A percentile compares a stretch with the other conserved stretches of the same genome.
phyloP scores from a whole-genome alignment of 2,797 vertebrate genomes.

The Sebastes ruberrimus region DNA sequence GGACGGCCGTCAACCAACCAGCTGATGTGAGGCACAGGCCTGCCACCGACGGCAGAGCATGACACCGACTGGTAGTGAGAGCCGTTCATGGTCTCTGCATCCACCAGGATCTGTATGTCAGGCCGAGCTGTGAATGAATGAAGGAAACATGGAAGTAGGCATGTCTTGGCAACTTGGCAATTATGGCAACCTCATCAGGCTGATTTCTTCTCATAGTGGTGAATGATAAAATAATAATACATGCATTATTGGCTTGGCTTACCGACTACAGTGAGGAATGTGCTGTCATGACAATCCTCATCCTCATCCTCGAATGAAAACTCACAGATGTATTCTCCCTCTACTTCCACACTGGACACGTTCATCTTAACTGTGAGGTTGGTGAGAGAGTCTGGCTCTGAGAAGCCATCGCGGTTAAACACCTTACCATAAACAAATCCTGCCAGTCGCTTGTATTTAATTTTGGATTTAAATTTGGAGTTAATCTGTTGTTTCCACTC shows the following conservation, averaged over 20 bases:
- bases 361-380: slow-evolving; percentile 78
- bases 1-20: slow-evolving; percentile 65
- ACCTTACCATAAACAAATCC: not conserved
- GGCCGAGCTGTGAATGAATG: slow-evolving; percentile 68
- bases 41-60: slow-evolving; percentile 69
- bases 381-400: slow-evolving; percentile 60
- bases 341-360: slow-evolving; percentile 62
- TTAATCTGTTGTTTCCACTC: slow-evolving; percentile 55
- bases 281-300: not conserved
- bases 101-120: slow-evolving; percentile 43
- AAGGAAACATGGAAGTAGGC: not conserved
- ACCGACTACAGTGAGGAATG: slow-evolving; percentile 75
- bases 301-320: slow-evolving; percentile 40
- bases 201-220: not conserved
- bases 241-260: slow-evolving; percentile 20
- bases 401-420: slow-evolving; percentile 32
- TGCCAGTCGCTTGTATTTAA: slow-evolving; percentile 47
- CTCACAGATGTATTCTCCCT: slow-evolving; percentile 75
- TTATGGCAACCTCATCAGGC: not conserved
- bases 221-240: not conserved
- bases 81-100: slow-evolving; percentile 58
- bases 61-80: slow-evolving; percentile 75
- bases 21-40: slow-evolving; percentile 71
- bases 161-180: not conserved
- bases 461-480: not conserved